Base-by-base conservation (phyloP, 2,113 vertebrate genomes). In the Cynopterus brachyotis region DNA sequence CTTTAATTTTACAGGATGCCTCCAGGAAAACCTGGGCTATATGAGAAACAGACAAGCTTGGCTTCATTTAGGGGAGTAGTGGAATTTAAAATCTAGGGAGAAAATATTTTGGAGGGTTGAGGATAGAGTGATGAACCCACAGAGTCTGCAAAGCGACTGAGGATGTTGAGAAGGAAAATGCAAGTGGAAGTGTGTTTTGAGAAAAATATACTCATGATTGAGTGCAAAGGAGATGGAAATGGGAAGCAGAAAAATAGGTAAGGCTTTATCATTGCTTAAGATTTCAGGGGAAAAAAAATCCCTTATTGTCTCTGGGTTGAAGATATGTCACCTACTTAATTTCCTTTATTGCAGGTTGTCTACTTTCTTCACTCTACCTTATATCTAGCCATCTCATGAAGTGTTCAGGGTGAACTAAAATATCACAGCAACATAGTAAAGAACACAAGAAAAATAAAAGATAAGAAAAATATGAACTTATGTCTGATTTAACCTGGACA, bases 401-500 rank as follows among this genome's bases (percentile, higher is more conserved):
- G 28, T 1, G 35, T 95, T 95, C 20, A 42, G 81, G 76, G 37
- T 96, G 37, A 84, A 37, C 78, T 24, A 91, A 91, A 91, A 85
- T 83, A 47, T 91, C 91, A 84, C 1, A 79, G 59, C 42, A 66
- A 37, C n/a, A 78, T 8, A 84, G 35, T 17, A 90, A 94, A 2
- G 47, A 26, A 5, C 40, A 72, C 20, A 47, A 90, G 15, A n/a
- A 37, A 75, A 69, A 35, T 53, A 69, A 75, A 91, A 76, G 37
- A 35, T 1, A 67, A 22, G 85, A 76, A 94, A 64, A 67, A 85
- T 70, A 60, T 57, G 40, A 82, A 94, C 93, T 89, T 96, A 95
- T 92, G 7, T 91, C 81, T 89, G 50, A 32, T 69, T 87, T 94
- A 91, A 80, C 59, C 83, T 97, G 81, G 67, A 79, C 62, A 87